Base-by-base conservation (phyloP, 2,888 invertebrate genomes). In the Rhabditophanes sp. region DNA sequence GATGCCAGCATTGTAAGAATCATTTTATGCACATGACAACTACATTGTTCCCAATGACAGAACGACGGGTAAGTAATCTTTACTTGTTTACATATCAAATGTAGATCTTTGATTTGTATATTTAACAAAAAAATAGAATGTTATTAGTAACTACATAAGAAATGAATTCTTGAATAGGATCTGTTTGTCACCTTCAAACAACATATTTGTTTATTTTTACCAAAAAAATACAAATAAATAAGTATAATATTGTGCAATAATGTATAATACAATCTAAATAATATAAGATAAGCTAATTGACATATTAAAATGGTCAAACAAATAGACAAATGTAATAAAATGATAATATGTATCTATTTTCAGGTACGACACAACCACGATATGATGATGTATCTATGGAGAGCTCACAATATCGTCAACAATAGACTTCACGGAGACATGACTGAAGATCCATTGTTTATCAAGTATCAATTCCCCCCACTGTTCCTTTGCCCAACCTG, bases 401-500 rank as follows among this genome's bases (percentile, higher is more conserved):
- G 74, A 53, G 80, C 83, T 0, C 90, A 90, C 65, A 90, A 90
- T 67, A 67, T 78, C 67, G 90, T 84, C 0, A 96, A 96, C 66
- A 70, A 77, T 46, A 75, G 90, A 46, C 71, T 93, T 20, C 75
- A 80, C 23, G 81, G 82, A 1, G 84, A 87, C 19, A 29, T 44
- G 8, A 82, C 85, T 1, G 88, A 90, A 68, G 93, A 96, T 69
- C 84, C 88, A 0, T 68, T 74, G 38, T 77, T 78, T 67, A 82
- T 80, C 0, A 96, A 96, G 68, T 71, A 78, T 37, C 82, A 83
- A 66, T 96, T 82, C 66, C 96, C 96, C 0, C 50, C 76, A 48
- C 49, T 57, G 23, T 61, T 62, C 46, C 51, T 61, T 26, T 61
- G 61, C 40, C 58, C 58, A n/a, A 54, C 54, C 1, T 61, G 61